phyloP scores from a whole-genome alignment of 2,113 vertebrate genomes.

The Grammomys surdaster region DNA sequence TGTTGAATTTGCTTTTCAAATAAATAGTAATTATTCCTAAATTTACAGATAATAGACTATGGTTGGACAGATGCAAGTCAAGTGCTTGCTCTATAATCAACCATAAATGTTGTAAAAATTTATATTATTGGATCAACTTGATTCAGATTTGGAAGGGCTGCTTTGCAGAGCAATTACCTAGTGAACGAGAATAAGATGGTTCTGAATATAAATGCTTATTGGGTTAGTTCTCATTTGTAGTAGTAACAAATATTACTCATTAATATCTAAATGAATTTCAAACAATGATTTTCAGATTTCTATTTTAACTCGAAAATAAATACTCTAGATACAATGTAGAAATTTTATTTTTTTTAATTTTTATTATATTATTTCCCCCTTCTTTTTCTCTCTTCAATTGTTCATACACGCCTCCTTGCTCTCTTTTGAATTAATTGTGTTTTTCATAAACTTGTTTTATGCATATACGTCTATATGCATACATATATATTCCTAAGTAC shows the following conservation, averaged over 20 bases:
- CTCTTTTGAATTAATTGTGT: not conserved
- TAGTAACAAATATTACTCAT: not conserved
- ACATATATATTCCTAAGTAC: not conserved
- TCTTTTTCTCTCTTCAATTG: not conserved
- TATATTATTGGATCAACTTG: not conserved
- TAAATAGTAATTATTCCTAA: not conserved
- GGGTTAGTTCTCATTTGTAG: not conserved
- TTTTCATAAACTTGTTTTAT: not conserved
- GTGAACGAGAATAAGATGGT: not conserved
- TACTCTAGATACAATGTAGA: not conserved
- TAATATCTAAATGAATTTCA: not conserved
- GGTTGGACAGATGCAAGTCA: not conserved
- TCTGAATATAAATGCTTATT: not conserved
- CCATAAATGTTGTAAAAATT: not conserved
- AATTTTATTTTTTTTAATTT: not conserved
- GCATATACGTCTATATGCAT: not conserved
- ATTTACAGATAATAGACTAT: not conserved
- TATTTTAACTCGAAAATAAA: not conserved
- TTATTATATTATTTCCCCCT: not conserved
- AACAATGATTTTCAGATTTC: conserved; percentile 18
- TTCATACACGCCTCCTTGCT: not conserved
- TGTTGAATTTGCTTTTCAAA: not conserved
- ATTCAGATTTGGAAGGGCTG: not conserved
- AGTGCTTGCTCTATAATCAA: not conserved
- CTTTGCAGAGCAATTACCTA: not conserved